Conservation (phyloP, 2,113 vertebrate genomes). For the Pardalotus punctatus region DNA sequence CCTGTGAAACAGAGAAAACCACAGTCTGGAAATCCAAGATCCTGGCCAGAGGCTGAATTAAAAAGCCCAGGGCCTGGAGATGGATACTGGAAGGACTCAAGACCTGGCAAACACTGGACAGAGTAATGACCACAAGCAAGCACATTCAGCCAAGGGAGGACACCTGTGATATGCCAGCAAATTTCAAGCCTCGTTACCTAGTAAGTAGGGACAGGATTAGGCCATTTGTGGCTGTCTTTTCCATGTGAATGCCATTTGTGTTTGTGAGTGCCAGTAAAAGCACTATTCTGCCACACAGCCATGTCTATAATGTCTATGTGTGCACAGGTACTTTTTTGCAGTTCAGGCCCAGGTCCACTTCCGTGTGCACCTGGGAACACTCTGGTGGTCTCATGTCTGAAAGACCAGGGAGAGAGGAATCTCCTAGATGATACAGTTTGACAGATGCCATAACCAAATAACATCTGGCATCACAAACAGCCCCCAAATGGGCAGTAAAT, state of each 20-base stretch:
- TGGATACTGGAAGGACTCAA: background rate
- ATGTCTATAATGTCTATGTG: background rate
- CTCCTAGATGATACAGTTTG: background rate
- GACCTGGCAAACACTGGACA: background rate
- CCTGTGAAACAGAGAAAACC: background rate
- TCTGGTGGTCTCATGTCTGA: background rate
- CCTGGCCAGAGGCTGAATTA: background rate
- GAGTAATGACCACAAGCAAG: background rate
- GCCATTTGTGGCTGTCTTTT: background rate
- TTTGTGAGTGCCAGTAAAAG: background rate
- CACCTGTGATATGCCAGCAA: rapidly evolving
- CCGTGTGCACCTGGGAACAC: background rate
- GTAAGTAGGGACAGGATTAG: background rate
- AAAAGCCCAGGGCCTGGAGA: background rate
- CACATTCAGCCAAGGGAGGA: background rate
- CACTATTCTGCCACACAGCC: background rate
- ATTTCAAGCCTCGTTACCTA: background rate
- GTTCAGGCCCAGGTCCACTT: background rate
- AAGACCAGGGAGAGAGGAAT: background rate
- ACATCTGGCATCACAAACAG: background rate
- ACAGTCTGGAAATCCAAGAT: background rate
- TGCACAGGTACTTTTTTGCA: background rate
- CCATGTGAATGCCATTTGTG: background rate
- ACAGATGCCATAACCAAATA: background rate
- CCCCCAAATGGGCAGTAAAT: background rate